Base-by-base conservation (phyloP, 2,113 vertebrate species). In the Ptyas mucosa region DNA sequence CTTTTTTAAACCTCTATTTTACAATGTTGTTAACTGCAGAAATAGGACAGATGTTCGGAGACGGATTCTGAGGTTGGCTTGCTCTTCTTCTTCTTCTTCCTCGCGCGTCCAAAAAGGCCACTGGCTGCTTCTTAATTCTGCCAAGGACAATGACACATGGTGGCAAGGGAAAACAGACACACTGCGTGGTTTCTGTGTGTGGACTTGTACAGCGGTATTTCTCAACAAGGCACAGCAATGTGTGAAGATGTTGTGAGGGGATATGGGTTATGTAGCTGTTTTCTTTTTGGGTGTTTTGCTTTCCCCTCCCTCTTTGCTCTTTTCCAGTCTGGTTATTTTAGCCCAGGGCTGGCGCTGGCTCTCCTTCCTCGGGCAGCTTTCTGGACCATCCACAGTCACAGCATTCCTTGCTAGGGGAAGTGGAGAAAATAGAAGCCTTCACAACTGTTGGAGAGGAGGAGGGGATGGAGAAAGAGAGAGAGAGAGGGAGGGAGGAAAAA, bases 371-470 rank as follows among this genome's bases (percentile, higher is more conserved):
- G 93, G 93, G 93, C 94, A 39, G 88, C 87, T 49, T 90, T 95
- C 93, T 92, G 94, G 96, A 96, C 96, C 95, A 94, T 96, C 96
- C 94, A 97, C 96, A 43, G 86, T 61, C 89, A 94, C 96, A 95
- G 95, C 97, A 97, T 97, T 97, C 95, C 93, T 93, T 34, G 12
- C 96, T 93, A 81, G 91, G 95, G 34, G 34, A 81, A 24, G 88
- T 46, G 90, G 39, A 34, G 75, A 52, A 54, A 92, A 53, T 52
- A 81, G 64, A 55, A 85, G 93, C 88, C 92, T 93, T 97, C 97
- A 97, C 96, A 97, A 96, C 97, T 98, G 92, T 85, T 90, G 97
- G 88, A 97, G 97, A 9, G 49, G 7, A 18, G 52, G 92, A 87
- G 29, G 64, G 57, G 14, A 43, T 52, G 93, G 87, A 43, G 64